Conservation (phyloP, 2,888 invertebrate species). For the Unio pictorum region DNA sequence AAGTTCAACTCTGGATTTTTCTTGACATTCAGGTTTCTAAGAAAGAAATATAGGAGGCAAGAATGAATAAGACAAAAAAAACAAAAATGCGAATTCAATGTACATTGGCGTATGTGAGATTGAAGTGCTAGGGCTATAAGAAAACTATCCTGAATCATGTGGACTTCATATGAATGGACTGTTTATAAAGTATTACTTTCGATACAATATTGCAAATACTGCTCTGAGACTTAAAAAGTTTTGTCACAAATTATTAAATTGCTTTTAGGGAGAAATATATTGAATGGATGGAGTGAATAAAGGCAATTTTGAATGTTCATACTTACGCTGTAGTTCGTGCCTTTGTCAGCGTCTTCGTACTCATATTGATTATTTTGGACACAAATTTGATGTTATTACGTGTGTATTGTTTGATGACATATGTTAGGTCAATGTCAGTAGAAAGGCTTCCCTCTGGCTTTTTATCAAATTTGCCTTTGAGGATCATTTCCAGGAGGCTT, state of each 20-base stretch:
- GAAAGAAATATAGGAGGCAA: too few relatives aligned
- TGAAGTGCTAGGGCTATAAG: too few relatives aligned
- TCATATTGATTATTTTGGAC: conserved; percentile 42
- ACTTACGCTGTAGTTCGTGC: conserved; percentile 44
- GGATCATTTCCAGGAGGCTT: conserved; percentile 22
- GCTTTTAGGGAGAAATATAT: too few relatives aligned
- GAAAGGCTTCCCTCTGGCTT: conserved; percentile 26
- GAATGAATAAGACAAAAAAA: too few relatives aligned
- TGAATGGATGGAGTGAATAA: not conserved
- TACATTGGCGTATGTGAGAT: too few relatives aligned
- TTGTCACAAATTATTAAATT: too few relatives aligned
- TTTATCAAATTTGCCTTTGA: conserved; percentile 27
- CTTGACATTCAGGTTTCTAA: conserved; percentile 36
- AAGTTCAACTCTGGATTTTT: conserved; percentile 23
- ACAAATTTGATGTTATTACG: conserved; percentile 45
- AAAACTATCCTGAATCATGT: not conserved
- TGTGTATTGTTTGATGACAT: conserved; percentile 43
- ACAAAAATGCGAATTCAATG: too few relatives aligned
- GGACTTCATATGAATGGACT: not conserved
- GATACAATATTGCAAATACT: too few relatives aligned
- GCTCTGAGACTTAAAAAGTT: too few relatives aligned
- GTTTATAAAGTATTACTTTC: too few relatives aligned
- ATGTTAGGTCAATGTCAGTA: conserved; percentile 35
- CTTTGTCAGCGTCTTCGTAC: conserved; percentile 41
- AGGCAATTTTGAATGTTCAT: not conserved